Evolutionary conservation across 2,797 vertebrate species (phyloP).

Genomic region (Oryzias sinensis): DNA sequence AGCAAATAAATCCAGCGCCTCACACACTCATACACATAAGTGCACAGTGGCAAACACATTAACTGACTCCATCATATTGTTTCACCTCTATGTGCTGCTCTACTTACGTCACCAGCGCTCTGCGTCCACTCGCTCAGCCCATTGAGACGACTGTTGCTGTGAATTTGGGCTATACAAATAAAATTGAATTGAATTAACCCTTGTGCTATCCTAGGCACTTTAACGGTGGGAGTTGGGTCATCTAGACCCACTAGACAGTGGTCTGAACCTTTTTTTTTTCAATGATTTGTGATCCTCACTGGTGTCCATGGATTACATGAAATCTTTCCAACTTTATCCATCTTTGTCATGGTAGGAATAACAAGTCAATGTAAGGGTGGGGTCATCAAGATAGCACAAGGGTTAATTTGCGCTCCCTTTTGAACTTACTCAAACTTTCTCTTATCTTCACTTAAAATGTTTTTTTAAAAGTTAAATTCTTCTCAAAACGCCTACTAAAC

Average conservation of each 20-base stretch:
- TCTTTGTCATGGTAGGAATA: no score
- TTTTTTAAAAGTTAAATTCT: background rate
- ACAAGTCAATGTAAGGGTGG: no score
- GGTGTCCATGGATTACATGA: no score
- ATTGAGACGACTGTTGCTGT: background rate
- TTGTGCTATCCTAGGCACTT: no score
- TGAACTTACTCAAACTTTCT: conserved; percentile 6
- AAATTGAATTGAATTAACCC: background rate
- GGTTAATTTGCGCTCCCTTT: background rate
- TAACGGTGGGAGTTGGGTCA: no score
- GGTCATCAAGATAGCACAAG: no score
- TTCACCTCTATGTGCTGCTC: conserved; percentile 4
- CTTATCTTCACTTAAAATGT: conserved; percentile 14
- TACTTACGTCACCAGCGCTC: background rate
- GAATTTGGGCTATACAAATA: no score
- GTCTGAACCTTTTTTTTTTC: no score
- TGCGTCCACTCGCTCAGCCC: background rate
- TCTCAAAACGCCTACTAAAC: background rate
- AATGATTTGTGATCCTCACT: no score
- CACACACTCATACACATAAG: conserved; percentile 9
- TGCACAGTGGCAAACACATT: conserved; percentile 14
- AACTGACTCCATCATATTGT: conserved; percentile 42
- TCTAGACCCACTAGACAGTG: no score
- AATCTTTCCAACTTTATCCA: no score
- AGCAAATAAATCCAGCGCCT: conserved; percentile 71